These are phyloP conservation scores for Urosaurus nigricauda DNA, from an alignment of 2,797 vertebrate genomes.

Conservation along the genomic window DNA sequence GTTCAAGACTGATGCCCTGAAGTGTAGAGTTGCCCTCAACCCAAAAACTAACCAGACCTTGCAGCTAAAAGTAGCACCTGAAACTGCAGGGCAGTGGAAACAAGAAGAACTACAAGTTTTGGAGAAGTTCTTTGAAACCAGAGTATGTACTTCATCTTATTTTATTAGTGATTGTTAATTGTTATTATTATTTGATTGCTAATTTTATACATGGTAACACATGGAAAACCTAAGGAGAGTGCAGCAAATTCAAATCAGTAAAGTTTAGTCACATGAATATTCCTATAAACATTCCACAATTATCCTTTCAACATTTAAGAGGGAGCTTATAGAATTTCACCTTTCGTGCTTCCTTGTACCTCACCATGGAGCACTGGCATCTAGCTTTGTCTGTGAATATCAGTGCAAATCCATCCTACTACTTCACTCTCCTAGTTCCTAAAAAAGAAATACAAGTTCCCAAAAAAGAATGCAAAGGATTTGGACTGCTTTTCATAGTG, in stretches of 20 bases:
- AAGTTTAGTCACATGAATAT: not conserved
- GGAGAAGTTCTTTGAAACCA: conserved; percentile 98
- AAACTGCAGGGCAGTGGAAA: conserved; percentile 96
- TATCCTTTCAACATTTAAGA: not conserved
- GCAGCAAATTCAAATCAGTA: not conserved
- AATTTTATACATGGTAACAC: conserved; percentile 25
- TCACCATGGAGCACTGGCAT: no score
- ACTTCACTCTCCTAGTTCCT: no score
- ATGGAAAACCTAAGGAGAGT: not conserved
- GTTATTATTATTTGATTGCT: not conserved
- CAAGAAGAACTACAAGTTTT: conserved; percentile 97
- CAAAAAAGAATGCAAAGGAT: no score
- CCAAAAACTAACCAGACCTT: conserved; percentile 98
- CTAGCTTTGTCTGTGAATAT: no score
- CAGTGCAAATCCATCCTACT: no score
- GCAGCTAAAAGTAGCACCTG: conserved; percentile 98
- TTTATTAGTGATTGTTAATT: conserved; percentile 9
- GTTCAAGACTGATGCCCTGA: conserved; percentile 98
- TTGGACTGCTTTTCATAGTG: not conserved
- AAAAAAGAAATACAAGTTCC: no score
- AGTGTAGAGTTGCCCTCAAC: conserved; percentile 97
- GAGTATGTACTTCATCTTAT: conserved; percentile 81
- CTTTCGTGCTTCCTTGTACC: no score
- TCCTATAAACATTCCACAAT: not conserved
- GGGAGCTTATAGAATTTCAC: not conserved